These are phyloP conservation scores for Amblyraja radiata DNA, from an alignment of 2,797 vertebrate genomes.

Conservation along the genomic window DNA sequence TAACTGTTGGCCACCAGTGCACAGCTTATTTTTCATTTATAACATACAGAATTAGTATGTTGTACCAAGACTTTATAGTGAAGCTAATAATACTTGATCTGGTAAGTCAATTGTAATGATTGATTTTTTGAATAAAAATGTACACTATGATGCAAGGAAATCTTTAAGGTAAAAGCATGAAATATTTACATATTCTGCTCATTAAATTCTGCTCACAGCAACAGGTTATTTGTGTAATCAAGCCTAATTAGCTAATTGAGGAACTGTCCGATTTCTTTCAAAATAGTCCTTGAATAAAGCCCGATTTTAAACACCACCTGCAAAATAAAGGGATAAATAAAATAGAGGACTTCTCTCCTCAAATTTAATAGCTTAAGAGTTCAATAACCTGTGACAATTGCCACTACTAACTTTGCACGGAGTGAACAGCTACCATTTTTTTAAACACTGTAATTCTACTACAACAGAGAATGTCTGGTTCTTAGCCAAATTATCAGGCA, in stretches of 20 bases:
- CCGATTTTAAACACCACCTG: background rate
- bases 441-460: background rate
- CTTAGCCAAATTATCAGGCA: background rate
- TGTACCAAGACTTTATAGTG: background rate
- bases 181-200: background rate
- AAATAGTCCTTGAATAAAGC: background rate
- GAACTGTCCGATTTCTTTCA: background rate
- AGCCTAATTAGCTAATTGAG: background rate
- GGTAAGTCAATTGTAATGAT: background rate
- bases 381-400: background rate
- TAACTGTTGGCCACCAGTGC: background rate
- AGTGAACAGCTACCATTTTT: background rate
- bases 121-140: background rate
- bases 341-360: too few species aligned
- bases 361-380: background rate
- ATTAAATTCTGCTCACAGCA: background rate
- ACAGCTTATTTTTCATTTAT: background rate
- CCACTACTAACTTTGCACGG: background rate
- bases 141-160: background rate
- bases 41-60: background rate
- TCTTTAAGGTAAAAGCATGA: background rate
- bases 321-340: background rate
- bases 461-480: background rate
- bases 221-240: background rate
- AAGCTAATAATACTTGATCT: background rate